Base-by-base conservation (phyloP, 1,140 invertebrate species). In the Heterodera carotae region DNA sequence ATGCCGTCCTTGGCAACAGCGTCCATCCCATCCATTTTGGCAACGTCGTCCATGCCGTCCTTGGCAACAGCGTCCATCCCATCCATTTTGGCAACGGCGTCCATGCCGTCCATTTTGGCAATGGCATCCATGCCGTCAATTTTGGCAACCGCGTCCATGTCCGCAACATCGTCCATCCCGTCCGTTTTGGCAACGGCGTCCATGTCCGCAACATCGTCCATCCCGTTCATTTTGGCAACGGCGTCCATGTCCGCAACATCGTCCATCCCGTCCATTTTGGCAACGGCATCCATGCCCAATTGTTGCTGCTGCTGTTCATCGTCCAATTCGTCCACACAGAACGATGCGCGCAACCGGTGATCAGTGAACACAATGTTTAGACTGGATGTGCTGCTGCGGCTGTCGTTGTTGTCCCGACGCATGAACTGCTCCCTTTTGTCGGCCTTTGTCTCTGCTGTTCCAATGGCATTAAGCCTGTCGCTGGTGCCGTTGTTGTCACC, bases 281-380 rank as follows among this genome's bases (percentile, higher is more conserved):
- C 33, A 34, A 60, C 27, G 31, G 10, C 36, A 43, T 33, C 6
- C 48, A 8, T 8, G 8, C n/a, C 67, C 48, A 31, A 12, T 12
- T 25, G 5, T 34, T 76, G 22, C 10, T 53, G 29, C 15, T 76
- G 34, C 36, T 73, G 8, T 33, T 77, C 73, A 43, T 73, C 70
- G 2, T 59, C 29, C 69, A 27, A 36, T 6, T 76, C 34, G 12
- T 64, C 64, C 18, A 43, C 33, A 79, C 33, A 39, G n/a, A 78
- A 43, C 0, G 71, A 78, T n/a, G 33, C 25, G 12, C 76, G 39
- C 27, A 77, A 62, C 43, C 64, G 43, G 10, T 74, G 15, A 75
- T 77, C 76, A 22, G 76, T 77, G 72, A 75, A 77, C 39, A 77
- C 15, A 7, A 77, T 69, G 56, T 72, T 72, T 7, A 77, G 33